phyloP scores from a whole-genome alignment of 2,888 invertebrate species.

The Andrena marginata region DNA sequence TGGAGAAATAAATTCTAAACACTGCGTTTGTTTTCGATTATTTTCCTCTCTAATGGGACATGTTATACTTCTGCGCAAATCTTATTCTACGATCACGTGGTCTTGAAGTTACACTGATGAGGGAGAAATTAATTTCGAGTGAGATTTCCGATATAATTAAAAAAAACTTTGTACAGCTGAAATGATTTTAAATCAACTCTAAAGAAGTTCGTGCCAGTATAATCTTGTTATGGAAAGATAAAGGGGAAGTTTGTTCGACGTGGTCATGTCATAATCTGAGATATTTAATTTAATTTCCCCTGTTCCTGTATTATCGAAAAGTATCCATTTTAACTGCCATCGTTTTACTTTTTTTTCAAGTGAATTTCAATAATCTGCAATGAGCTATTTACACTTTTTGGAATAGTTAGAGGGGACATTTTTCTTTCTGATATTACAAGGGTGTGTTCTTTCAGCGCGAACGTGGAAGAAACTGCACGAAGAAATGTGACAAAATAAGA shows the following conservation, averaged over 20 bases:
- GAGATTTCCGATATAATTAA: conserved; percentile 22
- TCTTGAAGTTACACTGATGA: not conserved
- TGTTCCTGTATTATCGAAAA: not conserved
- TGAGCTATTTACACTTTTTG: not conserved
- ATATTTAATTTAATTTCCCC: not conserved
- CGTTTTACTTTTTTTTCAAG: not conserved
- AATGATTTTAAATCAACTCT: conserved; percentile 10
- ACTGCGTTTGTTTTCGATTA: not conserved
- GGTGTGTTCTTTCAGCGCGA: not conserved
- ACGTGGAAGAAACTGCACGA: not conserved
- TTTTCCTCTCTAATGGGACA: no score
- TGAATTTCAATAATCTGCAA: not conserved
- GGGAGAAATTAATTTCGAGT: not conserved
- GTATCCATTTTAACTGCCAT: not conserved
- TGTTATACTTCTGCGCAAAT: not conserved
- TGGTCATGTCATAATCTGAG: not conserved
- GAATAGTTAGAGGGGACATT: not conserved
- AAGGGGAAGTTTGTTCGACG: conserved; percentile 5
- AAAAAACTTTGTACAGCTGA: not conserved
- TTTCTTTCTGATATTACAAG: not conserved
- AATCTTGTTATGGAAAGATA: not conserved
- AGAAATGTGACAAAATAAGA: conserved; percentile 30
- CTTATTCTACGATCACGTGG: not conserved
- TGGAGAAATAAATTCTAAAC: conserved; percentile 2
- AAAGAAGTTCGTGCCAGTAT: not conserved